Evolutionary conservation across 2,888 invertebrate species (phyloP).

Genomic region (Toxonevra muliebris): DNA sequence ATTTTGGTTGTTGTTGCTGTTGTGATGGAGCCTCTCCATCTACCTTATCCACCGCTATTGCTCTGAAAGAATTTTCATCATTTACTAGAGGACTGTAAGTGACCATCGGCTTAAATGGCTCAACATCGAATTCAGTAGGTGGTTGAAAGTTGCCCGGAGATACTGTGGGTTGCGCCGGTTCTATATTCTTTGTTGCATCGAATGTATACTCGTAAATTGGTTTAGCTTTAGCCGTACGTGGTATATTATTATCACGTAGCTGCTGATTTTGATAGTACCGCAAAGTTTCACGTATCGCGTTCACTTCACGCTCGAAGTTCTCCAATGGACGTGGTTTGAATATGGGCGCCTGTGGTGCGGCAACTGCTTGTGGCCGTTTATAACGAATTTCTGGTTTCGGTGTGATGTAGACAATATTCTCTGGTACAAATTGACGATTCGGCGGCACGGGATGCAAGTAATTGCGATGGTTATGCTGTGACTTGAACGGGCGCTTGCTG

Average conservation of each 20-base stretch:
- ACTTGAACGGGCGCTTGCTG: conserved; percentile 51
- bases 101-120: conserved; percentile 74
- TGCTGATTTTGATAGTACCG: conserved; percentile 71
- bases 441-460: conserved; percentile 40
- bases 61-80: conserved; percentile 61
- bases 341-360: conserved; percentile 16
- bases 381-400: conserved; percentile 67
- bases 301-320: conserved; percentile 73
- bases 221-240: conserved; percentile 65
- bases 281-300: conserved; percentile 73
- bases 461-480: conserved; percentile 40
- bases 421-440: conserved; percentile 48
- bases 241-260: conserved; percentile 61
- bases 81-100: conserved; percentile 64
- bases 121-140: conserved; percentile 67
- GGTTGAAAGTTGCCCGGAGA: conserved; percentile 48
- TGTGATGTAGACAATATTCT: conserved; percentile 65
- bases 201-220: conserved; percentile 78
- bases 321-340: conserved; percentile 59
- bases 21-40: conserved; percentile 56
- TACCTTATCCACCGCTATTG: conserved; percentile 65
- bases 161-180: conserved; percentile 21
- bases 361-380: conserved; percentile 36
- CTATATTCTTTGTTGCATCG: conserved; percentile 67
- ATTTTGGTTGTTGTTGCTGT: conserved; percentile 52